Conservation (phyloP, 2,797 vertebrate genomes). For the Eupleurogrammus muticus region DNA sequence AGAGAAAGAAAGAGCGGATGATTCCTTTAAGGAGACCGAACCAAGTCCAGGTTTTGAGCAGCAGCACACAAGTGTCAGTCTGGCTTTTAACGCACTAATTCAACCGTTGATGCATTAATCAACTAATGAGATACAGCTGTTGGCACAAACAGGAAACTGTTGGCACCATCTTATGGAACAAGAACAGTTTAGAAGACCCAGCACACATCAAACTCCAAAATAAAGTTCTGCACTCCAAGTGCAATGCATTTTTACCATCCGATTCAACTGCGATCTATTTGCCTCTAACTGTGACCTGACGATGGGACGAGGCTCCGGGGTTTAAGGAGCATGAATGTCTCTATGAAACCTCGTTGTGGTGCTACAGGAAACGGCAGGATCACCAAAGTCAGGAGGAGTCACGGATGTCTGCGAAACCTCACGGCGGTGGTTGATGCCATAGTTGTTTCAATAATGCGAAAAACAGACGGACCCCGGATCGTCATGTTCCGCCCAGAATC, state of each 20-base stretch:
- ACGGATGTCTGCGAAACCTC: too few relatives aligned
- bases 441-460: not conserved
- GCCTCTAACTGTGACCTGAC: too few relatives aligned
- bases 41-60: not conserved
- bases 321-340: too few relatives aligned
- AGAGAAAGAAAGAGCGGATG: constrained; percentile 4
- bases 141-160: not conserved
- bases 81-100: not conserved
- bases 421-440: not conserved
- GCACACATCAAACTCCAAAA: not conserved
- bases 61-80: constrained; percentile 1
- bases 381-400: not conserved
- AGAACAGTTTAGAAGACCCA: not conserved
- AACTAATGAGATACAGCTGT: constrained; percentile 8
- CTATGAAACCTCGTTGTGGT: too few relatives aligned
- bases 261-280: too few relatives aligned
- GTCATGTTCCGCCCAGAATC: not conserved
- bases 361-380: not conserved
- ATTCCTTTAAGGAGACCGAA: not conserved
- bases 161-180: not conserved
- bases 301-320: too few relatives aligned
- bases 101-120: not conserved
- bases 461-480: too few relatives aligned
- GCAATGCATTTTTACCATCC: too few relatives aligned
- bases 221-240: not conserved